Evolutionary conservation across 1,140 invertebrate genomes (phyloP), one percentile per base, ranked within the genome.

Genomic region (Sarcophaga bullata): DNA sequence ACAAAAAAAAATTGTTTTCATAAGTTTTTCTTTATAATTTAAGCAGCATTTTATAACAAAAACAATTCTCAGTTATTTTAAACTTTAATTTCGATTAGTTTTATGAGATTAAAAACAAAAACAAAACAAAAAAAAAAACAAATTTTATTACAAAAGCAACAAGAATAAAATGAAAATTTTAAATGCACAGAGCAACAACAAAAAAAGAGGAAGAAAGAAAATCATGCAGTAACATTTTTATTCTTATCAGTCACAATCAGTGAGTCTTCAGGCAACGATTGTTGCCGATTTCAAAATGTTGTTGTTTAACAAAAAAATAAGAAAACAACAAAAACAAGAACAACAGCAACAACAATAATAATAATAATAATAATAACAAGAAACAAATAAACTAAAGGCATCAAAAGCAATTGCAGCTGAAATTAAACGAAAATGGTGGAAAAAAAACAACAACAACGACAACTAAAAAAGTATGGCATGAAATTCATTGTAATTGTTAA

Each of bases 401-500:
- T 37, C 25, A 37, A 37, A 37, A 37, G 25, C 25, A 37, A 58
- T 58, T 58, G 54, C 54, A 58, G 54, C 54, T 58, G 15, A 58
- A 58, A 58, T 58, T 58, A 58, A 58, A 58, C 13, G 50, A 52
- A 52, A 37, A 37, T 37, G 25, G 25, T 37, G 25, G 25, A 37
- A 37, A 37, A 37, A 37, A 37, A 37, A 37, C 25, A 37, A 37
- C 25, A 37, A 37, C 25, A 37, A 37, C 25, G 1, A 37, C 1
- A 37, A 37, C 1, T n/a, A 37, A 37, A 37, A 37, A 37, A 52
- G 0, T 58, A 58, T 58, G 13, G 11, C 54, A 58, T 58, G 54
- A 58, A 58, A 58, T 58, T 58, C 54, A 58, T 58, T 58, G 54
- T 58, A 58, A 58, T 58, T 58, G 54, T 58, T 58, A 58, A 58